Evolutionary conservation across 2,797 vertebrate species (phyloP).

Genomic region (Zenarchopterus dispar): DNA sequence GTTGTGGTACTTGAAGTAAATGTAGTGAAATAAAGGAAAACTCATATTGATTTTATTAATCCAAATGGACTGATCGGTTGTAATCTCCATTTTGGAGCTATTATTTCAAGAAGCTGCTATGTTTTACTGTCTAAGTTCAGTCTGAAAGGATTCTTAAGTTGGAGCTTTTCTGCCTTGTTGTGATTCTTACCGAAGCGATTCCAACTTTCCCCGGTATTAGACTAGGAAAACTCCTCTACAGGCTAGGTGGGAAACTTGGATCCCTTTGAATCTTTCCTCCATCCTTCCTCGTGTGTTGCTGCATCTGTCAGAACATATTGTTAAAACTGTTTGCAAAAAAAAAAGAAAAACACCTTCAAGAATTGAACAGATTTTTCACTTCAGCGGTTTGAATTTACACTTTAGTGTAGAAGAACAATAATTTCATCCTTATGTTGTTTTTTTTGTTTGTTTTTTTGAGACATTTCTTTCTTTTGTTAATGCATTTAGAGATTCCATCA

Average conservation of each 20-base stretch:
- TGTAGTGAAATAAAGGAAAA: no score
- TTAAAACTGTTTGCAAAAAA: slow-evolving; percentile 2
- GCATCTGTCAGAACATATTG: slow-evolving; percentile 26
- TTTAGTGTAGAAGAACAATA: neutral
- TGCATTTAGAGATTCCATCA: slow-evolving; percentile 1
- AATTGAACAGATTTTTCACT: neutral
- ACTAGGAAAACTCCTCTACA: slow-evolving; percentile 8
- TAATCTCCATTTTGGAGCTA: slow-evolving; percentile 5
- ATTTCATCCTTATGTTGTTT: neutral
- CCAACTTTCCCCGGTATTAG: slow-evolving; percentile 33
- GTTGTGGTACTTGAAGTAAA: no score
- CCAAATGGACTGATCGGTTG: neutral
- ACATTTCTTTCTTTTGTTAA: slow-evolving; percentile 10
- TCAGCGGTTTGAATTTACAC: neutral
- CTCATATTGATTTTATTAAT: no score
- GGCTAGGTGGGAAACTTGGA: slow-evolving; percentile 14
- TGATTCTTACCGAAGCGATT: slow-evolving; percentile 38
- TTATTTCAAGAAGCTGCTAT: slow-evolving; percentile 19
- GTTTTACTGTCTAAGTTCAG: slow-evolving; percentile 4
- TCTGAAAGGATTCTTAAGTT: slow-evolving; percentile 6
- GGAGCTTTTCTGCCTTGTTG: slow-evolving; percentile 11
- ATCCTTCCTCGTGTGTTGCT: slow-evolving; percentile 20
- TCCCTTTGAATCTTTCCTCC: slow-evolving; percentile 25
- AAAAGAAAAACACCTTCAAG: slow-evolving; percentile 4
- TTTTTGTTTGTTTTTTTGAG: neutral